Evolutionary conservation across 2,113 vertebrate genomes (phyloP), one percentile per base, ranked within the genome.

Genomic region (Mola mola): DNA sequence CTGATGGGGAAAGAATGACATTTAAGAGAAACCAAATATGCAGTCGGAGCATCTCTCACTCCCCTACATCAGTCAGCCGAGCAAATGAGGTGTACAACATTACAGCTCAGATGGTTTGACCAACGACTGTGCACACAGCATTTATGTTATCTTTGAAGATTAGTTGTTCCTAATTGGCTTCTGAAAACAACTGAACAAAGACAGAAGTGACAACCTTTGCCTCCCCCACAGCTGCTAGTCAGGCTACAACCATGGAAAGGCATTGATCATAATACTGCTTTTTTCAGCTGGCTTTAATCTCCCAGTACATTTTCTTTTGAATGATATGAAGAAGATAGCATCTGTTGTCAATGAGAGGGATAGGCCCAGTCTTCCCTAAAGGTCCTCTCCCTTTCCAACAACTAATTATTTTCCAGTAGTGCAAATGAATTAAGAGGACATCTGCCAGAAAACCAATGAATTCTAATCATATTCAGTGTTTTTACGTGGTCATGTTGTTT

Each of bases 401-500:
- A 53, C 38, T 73, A 68, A 82, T 86, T 81, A 57, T 67, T 66
- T 78, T 79, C 48, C 67, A 72, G 37, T 50, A n/a, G 57, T 78
- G 72, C 69, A 71, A 77, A 77, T 75, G 5, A 33, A 64, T 74
- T 49, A 59, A 62, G 25, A 55, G 49, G 31, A 29, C n/a, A 55
- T 15, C 50, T 37, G 44, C 38, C 66, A 73, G 16, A 72, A 50
- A 64, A 42, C 55, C 40, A 46, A 50, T 43, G 51, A 81, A 63
- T 44, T 58, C 63, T 72, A 79, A 79, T 72, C 51, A 61, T 49
- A 67, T 60, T 79, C 66, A 49, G 61, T 66, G 53, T 75, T 72
- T 79, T 56, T 79, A 51, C 62, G 49, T 43, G 67, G 77, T 68
- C 77, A 28, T 83, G 83, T 84, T 81, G 65, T 80, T 80, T 75